Evolutionary conservation across 2,113 vertebrate genomes (phyloP).

Genomic region (Pycnonotus jocosus): DNA sequence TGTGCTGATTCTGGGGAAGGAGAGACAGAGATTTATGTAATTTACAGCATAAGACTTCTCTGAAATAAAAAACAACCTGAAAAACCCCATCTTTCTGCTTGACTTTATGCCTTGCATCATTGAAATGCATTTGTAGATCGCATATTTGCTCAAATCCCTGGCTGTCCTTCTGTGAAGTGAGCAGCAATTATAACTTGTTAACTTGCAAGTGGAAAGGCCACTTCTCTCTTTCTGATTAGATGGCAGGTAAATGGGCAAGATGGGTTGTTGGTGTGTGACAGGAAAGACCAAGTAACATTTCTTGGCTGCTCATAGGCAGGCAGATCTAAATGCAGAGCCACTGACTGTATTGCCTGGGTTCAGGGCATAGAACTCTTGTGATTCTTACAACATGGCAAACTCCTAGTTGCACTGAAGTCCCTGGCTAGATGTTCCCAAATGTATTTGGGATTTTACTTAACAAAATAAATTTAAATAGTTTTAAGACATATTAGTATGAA

Average conservation of each 20-base stretch:
- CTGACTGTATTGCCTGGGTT: not conserved
- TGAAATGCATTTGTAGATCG: not conserved
- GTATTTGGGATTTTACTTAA: not conserved
- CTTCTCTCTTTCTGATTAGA: not conserved
- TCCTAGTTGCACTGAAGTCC: not conserved
- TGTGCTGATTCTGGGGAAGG: not conserved
- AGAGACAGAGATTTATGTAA: not conserved
- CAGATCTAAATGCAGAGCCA: not conserved
- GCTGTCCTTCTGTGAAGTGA: not conserved
- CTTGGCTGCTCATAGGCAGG: not conserved
- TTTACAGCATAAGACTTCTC: not conserved
- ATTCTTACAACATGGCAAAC: not conserved
- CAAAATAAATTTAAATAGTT: not conserved
- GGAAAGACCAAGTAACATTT: not conserved
- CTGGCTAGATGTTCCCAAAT: not conserved
- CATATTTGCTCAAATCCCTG: not conserved
- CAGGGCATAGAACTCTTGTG: not conserved
- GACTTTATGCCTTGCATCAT: not conserved
- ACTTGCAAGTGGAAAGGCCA: not conserved
- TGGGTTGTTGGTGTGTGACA: not conserved
- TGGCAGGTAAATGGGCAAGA: not conserved
- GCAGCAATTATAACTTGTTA: not conserved
- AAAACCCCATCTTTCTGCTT: not conserved
- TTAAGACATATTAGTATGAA: not conserved
- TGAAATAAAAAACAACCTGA: not conserved